These are phyloP conservation scores for Philopedon plagiatum DNA, from an alignment of 2,888 invertebrate genomes.

Conservation along the genomic window DNA sequence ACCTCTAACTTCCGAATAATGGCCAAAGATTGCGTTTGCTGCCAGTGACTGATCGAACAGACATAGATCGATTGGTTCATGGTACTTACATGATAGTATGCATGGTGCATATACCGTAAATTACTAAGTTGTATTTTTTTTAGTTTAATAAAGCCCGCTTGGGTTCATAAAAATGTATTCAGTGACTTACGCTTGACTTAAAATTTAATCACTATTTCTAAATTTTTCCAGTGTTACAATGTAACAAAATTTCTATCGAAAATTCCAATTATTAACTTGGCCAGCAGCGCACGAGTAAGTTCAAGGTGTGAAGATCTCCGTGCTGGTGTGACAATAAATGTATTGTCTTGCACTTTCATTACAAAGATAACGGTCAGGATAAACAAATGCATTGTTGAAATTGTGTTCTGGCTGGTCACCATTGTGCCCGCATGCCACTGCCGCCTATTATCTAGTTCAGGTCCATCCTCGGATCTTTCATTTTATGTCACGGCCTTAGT, in stretches of 20 bases:
- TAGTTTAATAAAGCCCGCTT: too few species aligned
- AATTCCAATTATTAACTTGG: constrained; percentile 27
- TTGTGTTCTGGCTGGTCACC: constrained; percentile 58
- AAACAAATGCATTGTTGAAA: constrained; percentile 59
- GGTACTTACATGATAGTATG: constrained; percentile 17
- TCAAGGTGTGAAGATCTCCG: constrained; percentile 45
- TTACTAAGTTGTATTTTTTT: not conserved
- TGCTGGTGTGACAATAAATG: constrained; percentile 47
- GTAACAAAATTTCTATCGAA: constrained; percentile 6
- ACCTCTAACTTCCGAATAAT: constrained; percentile 50
- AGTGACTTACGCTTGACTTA: not conserved
- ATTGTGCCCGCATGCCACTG: constrained; percentile 52
- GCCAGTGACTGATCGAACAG: constrained; percentile 31
- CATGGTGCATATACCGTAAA: not conserved
- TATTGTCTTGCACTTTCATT: constrained; percentile 52
- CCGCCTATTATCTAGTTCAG: constrained; percentile 49
- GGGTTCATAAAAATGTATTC: too few species aligned
- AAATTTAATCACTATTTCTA: not conserved
- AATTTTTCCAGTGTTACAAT: not conserved
- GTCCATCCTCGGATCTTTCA: constrained; percentile 50
- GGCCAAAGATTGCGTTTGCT: constrained; percentile 39
- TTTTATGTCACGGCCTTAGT: constrained; percentile 49
- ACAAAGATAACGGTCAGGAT: constrained; percentile 49
- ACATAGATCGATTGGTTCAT: constrained; percentile 21
- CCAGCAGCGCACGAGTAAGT: constrained; percentile 23